Percentiles rank a stretch among this genome's conserved stretches.
phyloP scores from a whole-genome alignment of 2,888 invertebrate species.

The Carpatolechia fugitivella region DNA sequence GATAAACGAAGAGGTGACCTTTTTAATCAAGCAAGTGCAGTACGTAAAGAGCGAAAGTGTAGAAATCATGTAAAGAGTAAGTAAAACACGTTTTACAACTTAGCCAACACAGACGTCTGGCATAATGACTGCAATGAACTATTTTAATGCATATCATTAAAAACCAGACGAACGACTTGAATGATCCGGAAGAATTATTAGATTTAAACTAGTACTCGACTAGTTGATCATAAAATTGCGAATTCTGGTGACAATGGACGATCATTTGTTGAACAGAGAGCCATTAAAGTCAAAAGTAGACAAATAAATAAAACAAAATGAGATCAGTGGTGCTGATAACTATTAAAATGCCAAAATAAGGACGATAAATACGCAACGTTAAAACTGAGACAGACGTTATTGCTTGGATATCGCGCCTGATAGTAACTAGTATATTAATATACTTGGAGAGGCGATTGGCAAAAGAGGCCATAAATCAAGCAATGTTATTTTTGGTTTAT shows the following conservation, averaged over 20 bases:
- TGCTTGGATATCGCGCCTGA: no score
- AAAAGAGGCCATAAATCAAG: no score
- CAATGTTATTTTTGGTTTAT: no score
- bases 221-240: not conserved
- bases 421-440: no score
- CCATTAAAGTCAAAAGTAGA: not conserved
- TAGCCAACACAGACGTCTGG: not conserved
- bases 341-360: not conserved
- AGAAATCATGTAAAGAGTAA: slow-evolving; percentile 7
- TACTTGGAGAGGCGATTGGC: no score
- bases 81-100: slow-evolving; percentile 13
- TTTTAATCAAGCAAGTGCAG: not conserved
- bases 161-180: not conserved
- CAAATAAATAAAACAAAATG: not conserved
- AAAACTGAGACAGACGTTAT: no score
- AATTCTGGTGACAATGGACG: not conserved
- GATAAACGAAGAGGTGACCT: not conserved
- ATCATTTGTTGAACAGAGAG: not conserved
- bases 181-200: not conserved
- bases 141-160: not conserved
- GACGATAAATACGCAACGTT: no score
- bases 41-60: slow-evolving; percentile 4
- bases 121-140: not conserved
- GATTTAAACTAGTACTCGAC: not conserved
- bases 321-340: not conserved